These are phyloP conservation scores for Agrochola litura DNA, from an alignment of 2,888 invertebrate species.

Conservation along the genomic window DNA sequence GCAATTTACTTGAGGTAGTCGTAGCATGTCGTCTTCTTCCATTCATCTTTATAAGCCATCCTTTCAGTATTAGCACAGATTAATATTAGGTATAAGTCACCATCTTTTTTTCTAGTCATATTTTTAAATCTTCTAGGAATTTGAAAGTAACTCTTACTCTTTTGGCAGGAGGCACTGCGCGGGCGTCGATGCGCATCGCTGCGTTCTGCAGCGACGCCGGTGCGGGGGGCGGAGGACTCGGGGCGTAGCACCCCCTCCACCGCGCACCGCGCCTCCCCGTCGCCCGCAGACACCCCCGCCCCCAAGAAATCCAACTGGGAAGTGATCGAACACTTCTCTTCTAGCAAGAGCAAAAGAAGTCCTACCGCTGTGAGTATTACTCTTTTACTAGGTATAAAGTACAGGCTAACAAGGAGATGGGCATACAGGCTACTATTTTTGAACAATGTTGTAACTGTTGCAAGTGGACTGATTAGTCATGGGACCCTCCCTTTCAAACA, in stretches of 20 bases:
- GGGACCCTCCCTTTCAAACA: no score
- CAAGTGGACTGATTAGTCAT: neutral
- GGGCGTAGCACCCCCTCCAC: conserved; percentile 85
- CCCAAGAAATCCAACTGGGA: conserved; percentile 97
- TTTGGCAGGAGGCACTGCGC: conserved; percentile 91
- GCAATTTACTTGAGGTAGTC: neutral
- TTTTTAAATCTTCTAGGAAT: neutral
- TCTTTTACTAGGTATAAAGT: no score
- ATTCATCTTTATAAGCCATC: neutral
- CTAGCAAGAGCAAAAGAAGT: conserved; percentile 90
- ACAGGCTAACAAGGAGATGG: neutral
- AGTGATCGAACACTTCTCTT: conserved; percentile 96
- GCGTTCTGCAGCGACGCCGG: conserved; percentile 85
- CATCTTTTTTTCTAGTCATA: neutral
- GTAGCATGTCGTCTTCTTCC: no score
- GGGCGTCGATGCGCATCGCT: conserved; percentile 91
- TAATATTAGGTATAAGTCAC: neutral
- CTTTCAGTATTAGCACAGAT: no score
- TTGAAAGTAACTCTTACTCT: conserved; percentile 75
- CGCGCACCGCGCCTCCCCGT: conserved; percentile 86
- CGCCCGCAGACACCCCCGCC: conserved; percentile 90
- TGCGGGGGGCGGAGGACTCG: conserved; percentile 80
- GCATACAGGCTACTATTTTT: no score
- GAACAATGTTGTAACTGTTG: neutral
- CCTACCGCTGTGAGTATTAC: conserved; percentile 83